Percentiles rank a stretch among this genome's conserved stretches.
These are phyloP conservation scores for Erpobdella octoculata DNA, from an alignment of 2,888 invertebrate species.

Conservation along the genomic window DNA sequence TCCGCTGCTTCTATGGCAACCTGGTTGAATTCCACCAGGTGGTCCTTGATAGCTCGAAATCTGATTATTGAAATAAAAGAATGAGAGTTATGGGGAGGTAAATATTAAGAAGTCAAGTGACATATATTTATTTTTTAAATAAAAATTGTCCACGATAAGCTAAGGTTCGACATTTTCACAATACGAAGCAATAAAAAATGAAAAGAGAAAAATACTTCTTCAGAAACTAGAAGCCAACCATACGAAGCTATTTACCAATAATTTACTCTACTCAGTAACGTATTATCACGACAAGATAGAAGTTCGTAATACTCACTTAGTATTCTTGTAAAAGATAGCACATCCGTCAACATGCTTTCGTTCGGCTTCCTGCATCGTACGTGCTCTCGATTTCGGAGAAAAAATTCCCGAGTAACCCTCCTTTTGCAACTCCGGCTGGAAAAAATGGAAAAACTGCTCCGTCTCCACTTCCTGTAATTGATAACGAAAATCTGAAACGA, in stretches of 20 bases:
- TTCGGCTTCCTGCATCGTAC: conserved; percentile 93
- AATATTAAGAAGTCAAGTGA: no score
- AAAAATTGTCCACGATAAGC: neutral
- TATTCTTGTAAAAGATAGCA: conserved; percentile 80
- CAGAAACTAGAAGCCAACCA: no score
- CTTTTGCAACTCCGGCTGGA: conserved; percentile 82
- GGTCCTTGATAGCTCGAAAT: conserved; percentile 86
- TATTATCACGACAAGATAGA: no score
- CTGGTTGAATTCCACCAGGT: conserved; percentile 94
- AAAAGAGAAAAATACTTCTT: no score
- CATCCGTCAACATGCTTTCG: conserved; percentile 97
- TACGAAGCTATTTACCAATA: neutral
- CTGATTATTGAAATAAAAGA: conserved; percentile 55
- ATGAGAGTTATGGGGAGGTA: neutral
- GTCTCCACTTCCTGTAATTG: conserved; percentile 82
- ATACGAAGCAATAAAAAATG: no score
- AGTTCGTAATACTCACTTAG: no score
- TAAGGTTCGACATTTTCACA: neutral
- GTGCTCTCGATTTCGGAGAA: conserved; percentile 92
- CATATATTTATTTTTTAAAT: no score
- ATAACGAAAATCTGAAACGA: neutral
- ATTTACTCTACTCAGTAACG: no score
- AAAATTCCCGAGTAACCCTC: conserved; percentile 85
- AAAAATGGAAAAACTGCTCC: conserved; percentile 94
- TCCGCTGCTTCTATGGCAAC: conserved; percentile 96